phyloP scores from a whole-genome alignment of 2,113 vertebrate species.

The Conger conger region DNA sequence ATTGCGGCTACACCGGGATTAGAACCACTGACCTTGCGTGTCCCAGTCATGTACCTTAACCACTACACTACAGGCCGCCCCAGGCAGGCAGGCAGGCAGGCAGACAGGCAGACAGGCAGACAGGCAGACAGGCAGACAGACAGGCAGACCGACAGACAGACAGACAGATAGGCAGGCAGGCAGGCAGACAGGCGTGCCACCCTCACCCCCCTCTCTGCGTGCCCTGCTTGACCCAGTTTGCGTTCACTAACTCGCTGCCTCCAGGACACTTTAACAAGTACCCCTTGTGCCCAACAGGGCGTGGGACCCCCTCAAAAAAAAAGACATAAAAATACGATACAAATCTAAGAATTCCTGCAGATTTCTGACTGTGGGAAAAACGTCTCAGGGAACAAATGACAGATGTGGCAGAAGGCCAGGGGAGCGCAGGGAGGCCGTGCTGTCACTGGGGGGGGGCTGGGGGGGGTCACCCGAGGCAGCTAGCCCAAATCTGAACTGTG shows the following conservation, averaged over 20 bases:
- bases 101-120: no score
- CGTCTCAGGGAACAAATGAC: slow-evolving; percentile 46
- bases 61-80: no score
- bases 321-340: slow-evolving; percentile 24
- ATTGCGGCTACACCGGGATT: no score
- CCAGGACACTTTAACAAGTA: not conserved
- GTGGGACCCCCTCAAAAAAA: not conserved
- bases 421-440: not conserved
- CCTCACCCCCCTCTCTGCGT: not conserved
- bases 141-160: not conserved
- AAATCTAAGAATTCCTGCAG: slow-evolving; percentile 51
- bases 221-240: slow-evolving; percentile 5
- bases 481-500: not conserved
- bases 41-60: no score
- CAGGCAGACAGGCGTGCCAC: no score
- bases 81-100: no score
- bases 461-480: not conserved
- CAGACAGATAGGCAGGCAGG: not conserved
- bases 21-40: no score
- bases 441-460: not conserved
- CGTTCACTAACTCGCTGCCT: slow-evolving; percentile 36
- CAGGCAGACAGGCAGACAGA: no score
- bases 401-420: slow-evolving; percentile 54
- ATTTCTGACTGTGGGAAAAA: slow-evolving; percentile 50
- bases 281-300: slow-evolving; percentile 6